phyloP scores from a whole-genome alignment of 2,888 invertebrate genomes.

The Cerceris ruficornis region DNA sequence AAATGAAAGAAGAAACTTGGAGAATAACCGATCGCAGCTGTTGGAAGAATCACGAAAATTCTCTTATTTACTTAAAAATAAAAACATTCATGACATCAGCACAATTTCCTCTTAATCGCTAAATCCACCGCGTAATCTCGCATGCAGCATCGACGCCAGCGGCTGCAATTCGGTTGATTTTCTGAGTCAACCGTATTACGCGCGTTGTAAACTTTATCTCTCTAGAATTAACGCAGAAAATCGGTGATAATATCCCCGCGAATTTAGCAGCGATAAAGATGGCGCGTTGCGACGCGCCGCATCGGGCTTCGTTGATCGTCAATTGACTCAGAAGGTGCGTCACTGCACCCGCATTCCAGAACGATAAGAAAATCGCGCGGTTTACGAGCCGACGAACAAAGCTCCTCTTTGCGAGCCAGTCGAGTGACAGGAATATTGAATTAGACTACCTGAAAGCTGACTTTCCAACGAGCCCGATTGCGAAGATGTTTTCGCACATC shows the following conservation, averaged over 20 bases:
- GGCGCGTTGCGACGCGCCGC: conserved; percentile 25
- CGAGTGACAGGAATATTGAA: conserved; percentile 28
- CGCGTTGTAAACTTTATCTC: neutral
- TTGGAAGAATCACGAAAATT: no score
- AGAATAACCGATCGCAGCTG: no score
- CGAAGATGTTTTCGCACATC: neutral
- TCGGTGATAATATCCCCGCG: neutral
- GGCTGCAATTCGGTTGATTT: neutral
- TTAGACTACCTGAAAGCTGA: conserved; percentile 21
- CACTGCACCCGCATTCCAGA: conserved; percentile 47
- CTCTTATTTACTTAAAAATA: no score
- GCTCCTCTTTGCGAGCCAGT: conserved; percentile 19
- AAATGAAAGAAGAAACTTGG: no score
- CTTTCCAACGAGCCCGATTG: neutral
- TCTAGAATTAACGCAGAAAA: conserved; percentile 1
- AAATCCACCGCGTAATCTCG: no score
- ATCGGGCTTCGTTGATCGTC: conserved; percentile 34
- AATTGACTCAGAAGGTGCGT: conserved; percentile 50
- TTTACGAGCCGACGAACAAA: conserved; percentile 41
- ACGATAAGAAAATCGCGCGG: conserved; percentile 50
- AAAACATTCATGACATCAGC: no score
- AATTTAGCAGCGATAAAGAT: conserved; percentile 26
- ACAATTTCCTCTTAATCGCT: no score
- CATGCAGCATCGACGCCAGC: no score
- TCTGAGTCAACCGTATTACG: conserved; percentile 1